Evolutionary conservation across 2,113 vertebrate species (phyloP).

Genomic region (Bujurquina vittata): DNA sequence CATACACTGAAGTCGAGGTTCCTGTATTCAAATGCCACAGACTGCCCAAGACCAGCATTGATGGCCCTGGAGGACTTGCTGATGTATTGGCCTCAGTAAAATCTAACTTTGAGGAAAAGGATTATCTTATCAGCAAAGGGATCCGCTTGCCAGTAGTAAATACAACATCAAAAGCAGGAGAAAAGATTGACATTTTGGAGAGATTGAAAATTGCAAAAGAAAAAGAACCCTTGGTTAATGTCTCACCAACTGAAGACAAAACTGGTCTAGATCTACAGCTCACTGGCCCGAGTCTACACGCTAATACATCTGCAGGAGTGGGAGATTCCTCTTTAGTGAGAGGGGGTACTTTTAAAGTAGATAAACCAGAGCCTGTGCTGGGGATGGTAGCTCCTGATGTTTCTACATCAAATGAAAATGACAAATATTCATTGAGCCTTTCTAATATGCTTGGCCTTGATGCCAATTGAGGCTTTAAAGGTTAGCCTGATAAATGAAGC

Average conservation of each 20-base stretch:
- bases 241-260: constrained; percentile 31
- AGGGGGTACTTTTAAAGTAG: constrained; percentile 76
- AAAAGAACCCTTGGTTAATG: constrained; percentile 18
- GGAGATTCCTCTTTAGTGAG: constrained; percentile 42
- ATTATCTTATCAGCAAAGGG: constrained; percentile 63
- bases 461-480: constrained; percentile 31
- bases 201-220: constrained; percentile 66
- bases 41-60: constrained; percentile 51
- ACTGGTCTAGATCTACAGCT: constrained; percentile 33
- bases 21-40: constrained; percentile 76
- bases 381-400: constrained; percentile 30
- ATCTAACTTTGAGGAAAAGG: constrained; percentile 38
- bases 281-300: background rate
- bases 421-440: constrained; percentile 68
- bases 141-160: constrained; percentile 61
- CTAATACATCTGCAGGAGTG: constrained; percentile 11
- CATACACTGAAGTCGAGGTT: constrained; percentile 35
- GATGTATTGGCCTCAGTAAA: constrained; percentile 36
- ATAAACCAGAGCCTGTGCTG: constrained; percentile 49
- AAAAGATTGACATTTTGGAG: constrained; percentile 71
- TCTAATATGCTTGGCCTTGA: constrained; percentile 80
- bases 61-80: background rate
- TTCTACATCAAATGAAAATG: constrained; percentile 43
- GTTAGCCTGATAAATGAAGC: background rate
- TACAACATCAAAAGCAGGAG: constrained; percentile 6